These are phyloP conservation scores for Clarias platycephalus DNA, from an alignment of 2,797 vertebrate species.

Conservation along the genomic window DNA sequence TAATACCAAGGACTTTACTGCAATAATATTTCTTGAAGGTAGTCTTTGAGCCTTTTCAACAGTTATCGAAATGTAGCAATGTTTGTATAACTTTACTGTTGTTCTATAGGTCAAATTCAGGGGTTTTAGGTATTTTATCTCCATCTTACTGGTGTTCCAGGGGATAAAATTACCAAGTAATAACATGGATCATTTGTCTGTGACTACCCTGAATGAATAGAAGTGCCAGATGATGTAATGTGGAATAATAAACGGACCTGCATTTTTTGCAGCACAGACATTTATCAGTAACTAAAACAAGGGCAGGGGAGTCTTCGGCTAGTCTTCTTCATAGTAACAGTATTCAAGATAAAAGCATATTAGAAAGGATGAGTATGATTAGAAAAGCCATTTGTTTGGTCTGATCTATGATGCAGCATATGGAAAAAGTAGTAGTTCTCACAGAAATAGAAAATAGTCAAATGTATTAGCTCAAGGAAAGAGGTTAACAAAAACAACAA, in stretches of 20 bases:
- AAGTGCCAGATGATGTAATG: constrained; percentile 15
- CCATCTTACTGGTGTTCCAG: constrained; percentile 20
- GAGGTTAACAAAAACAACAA: neutral
- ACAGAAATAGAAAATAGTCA: neutral
- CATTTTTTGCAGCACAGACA: constrained; percentile 13
- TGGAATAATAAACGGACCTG: constrained; percentile 20
- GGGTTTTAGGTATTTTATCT: constrained; percentile 10
- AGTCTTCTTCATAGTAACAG: neutral
- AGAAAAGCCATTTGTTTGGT: neutral
- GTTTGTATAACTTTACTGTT: constrained; percentile 13
- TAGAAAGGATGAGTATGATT: constrained; percentile 3
- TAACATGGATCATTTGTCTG: constrained; percentile 23
- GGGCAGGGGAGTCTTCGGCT: neutral
- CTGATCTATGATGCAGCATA: neutral
- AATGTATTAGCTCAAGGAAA: neutral
- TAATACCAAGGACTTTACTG: constrained; percentile 12
- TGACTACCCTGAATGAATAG: neutral
- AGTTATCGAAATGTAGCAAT: constrained; percentile 17
- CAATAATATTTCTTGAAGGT: neutral
- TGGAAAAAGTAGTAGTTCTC: neutral
- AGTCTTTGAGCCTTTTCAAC: neutral
- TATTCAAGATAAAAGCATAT: constrained; percentile 3
- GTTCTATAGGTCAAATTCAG: neutral
- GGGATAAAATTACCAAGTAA: constrained; percentile 27
- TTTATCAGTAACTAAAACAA: constrained; percentile 26